phyloP scores from a whole-genome alignment of 1,140 invertebrate species.

The Drosophila baimaii region DNA sequence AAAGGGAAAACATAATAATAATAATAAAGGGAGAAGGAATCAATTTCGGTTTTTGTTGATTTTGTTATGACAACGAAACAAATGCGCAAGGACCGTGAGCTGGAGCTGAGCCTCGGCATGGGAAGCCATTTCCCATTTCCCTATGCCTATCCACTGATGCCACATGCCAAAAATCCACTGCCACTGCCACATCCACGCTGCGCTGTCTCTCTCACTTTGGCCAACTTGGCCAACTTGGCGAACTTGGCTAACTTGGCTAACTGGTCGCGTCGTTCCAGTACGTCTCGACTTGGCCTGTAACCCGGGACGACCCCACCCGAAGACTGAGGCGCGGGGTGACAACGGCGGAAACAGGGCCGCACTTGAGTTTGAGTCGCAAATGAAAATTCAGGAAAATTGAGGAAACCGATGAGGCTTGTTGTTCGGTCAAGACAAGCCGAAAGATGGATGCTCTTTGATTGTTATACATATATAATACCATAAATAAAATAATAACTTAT shows the following conservation, averaged over 20 bases:
- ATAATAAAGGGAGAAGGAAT: constrained; percentile 10
- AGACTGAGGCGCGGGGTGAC: constrained; percentile 1
- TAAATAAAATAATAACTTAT: too few relatives aligned
- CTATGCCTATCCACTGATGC: not conserved
- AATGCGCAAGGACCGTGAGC: constrained; percentile 43
- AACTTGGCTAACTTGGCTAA: constrained; percentile 24
- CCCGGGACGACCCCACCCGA: constrained; percentile 36
- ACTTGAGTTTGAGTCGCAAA: constrained; percentile 30
- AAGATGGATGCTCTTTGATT: not conserved
- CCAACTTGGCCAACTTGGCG: constrained; percentile 18
- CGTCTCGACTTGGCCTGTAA: constrained; percentile 16
- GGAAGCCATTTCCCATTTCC: constrained; percentile 31
- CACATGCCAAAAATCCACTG: not conserved
- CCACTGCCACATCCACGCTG: not conserved
- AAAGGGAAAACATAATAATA: not conserved
- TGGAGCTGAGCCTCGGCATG: constrained; percentile 6
- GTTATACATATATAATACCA: too few relatives aligned
- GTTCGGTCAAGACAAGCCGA: not conserved
- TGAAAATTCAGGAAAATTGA: constrained; percentile 14
- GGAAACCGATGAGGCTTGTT: not conserved
- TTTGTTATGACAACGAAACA: constrained; percentile 79
- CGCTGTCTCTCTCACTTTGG: constrained; percentile 1
- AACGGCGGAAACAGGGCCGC: constrained; percentile 7
- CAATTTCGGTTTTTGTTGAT: constrained; percentile 62
- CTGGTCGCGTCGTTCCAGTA: not conserved